Percentiles rank a stretch among this genome's conserved stretches.
These are phyloP conservation scores for Balaenoptera acutorostrata DNA, from an alignment of 2,113 vertebrate species.

Conservation along the genomic window DNA sequence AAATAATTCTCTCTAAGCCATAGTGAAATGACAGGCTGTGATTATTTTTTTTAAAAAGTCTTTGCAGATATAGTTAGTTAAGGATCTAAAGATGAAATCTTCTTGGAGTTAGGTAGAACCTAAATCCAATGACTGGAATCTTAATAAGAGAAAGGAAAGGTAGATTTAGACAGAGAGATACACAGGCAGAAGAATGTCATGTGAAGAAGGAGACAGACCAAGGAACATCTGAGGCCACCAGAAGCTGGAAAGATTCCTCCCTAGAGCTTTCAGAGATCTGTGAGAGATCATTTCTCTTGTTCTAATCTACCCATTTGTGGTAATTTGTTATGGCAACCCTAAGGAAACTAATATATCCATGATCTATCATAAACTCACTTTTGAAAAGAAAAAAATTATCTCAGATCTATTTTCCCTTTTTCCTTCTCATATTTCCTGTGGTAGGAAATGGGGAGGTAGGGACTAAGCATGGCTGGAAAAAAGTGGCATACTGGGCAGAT, in stretches of 20 bases:
- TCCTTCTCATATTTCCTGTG: background rate
- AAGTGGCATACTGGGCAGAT: background rate
- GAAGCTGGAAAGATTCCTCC: background rate
- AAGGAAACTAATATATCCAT: background rate
- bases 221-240: background rate
- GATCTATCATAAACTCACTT: background rate
- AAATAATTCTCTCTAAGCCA: background rate
- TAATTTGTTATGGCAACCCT: background rate
- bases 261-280: background rate
- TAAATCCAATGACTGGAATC: background rate
- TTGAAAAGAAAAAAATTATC: background rate
- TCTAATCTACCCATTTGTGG: background rate
- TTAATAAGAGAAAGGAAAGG: background rate
- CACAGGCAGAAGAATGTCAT: fast-evolving
- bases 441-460: background rate
- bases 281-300: background rate
- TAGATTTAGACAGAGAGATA: background rate
- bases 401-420: background rate
- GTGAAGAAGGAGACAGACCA: background rate
- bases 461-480: background rate
- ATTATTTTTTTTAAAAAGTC: background rate
- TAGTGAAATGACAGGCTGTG: background rate
- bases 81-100: background rate
- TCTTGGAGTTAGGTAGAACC: background rate
- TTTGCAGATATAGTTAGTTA: background rate